Percentiles rank a stretch among this genome's conserved stretches.
Conservation (phyloP, 2,113 vertebrate genomes). For the Cygnus buccinator region DNA sequence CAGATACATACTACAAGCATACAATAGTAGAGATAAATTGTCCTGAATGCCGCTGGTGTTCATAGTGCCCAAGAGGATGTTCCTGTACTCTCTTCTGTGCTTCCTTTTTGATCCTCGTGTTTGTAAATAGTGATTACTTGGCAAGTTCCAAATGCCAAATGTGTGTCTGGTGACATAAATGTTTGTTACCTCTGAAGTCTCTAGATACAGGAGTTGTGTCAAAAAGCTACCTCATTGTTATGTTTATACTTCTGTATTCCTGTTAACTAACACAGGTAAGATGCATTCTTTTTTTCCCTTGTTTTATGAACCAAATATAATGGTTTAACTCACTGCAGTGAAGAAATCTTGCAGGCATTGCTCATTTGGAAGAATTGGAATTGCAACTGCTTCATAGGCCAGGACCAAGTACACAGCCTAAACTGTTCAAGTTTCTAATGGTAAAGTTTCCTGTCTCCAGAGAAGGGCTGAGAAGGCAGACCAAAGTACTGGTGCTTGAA, state of each 20-base stretch:
- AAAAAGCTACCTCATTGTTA: background rate
- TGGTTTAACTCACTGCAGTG: background rate
- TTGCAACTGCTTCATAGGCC: background rate
- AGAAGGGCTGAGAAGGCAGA: background rate
- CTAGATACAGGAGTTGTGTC: background rate
- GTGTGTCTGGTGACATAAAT: background rate
- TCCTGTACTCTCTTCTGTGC: background rate
- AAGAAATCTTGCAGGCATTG: background rate
- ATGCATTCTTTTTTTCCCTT: background rate
- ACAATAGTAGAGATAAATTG: background rate
- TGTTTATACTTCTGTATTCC: background rate
- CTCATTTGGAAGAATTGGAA: background rate
- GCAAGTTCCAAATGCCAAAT: background rate
- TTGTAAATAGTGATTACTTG: background rate
- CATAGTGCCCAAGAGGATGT: accelerated
- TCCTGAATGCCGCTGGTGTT: background rate
- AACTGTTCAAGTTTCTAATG: background rate
- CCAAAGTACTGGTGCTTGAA: background rate
- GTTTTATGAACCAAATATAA: background rate
- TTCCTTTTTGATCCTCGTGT: background rate
- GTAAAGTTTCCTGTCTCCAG: background rate
- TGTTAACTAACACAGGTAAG: accelerated
- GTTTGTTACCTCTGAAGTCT: background rate
- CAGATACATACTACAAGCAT: background rate
- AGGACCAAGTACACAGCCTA: background rate